Conservation (phyloP, 2,113 vertebrate genomes). For the Spilogale gracilis region DNA sequence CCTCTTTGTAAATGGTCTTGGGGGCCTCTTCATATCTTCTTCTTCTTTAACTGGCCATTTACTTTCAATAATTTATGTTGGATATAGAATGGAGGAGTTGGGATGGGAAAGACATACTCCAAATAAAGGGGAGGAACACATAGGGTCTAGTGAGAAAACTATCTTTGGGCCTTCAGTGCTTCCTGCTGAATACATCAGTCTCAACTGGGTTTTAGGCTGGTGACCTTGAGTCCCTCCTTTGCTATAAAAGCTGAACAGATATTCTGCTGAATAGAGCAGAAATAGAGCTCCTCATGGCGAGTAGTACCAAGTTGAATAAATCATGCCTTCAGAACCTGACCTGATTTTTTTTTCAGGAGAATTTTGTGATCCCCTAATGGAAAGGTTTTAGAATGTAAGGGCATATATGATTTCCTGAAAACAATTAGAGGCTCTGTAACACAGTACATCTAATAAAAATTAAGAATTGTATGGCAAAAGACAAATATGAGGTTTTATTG, state of each 20-base stretch:
- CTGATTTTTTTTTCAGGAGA: conserved; percentile 65
- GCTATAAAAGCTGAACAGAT: neutral
- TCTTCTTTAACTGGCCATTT: conserved; percentile 17
- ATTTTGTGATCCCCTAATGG: conserved; percentile 55
- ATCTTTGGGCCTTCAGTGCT: neutral
- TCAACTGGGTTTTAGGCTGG: neutral
- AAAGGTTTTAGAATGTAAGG: conserved; percentile 62
- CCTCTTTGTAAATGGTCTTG: neutral
- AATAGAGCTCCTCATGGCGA: conserved; percentile 30
- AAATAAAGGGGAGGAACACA: neutral
- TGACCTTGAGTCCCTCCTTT: conserved; percentile 62
- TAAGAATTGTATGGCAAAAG: conserved; percentile 56
- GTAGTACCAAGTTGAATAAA: conserved; percentile 71
- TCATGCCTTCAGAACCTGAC: conserved; percentile 67
- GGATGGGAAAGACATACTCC: neutral
- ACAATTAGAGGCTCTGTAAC: conserved; percentile 59
- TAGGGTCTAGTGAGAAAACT: neutral
- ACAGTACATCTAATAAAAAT: conserved; percentile 7
- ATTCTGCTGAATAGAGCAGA: conserved; percentile 71
- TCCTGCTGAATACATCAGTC: conserved; percentile 20
- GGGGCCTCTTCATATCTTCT: neutral
- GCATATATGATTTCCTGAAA: conserved; percentile 64
- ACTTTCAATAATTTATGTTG: neutral
- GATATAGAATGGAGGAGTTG: neutral
- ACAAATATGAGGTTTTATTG: conserved; percentile 47